Evolutionary conservation across 1,140 invertebrate species (phyloP), one percentile per base, ranked within the genome.

Genomic region (Glomeris maerens): DNA sequence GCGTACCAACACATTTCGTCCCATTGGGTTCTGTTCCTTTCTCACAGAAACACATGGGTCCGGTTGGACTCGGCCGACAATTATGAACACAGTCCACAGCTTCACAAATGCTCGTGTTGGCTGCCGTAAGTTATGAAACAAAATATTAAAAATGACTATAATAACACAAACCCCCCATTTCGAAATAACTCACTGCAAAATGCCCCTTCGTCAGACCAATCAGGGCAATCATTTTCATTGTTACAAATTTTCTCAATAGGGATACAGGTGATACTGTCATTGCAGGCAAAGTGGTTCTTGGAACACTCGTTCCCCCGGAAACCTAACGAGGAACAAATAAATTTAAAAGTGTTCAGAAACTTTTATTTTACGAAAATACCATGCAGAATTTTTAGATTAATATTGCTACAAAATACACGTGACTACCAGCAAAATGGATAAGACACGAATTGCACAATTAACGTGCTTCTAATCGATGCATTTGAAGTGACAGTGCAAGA

Each of bases 1-100:
- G 60, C 66, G 64, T 61, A 80, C 77, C 76, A 29, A 76, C 64
- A 59, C 82, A 84, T 39, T 66, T 66, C 28, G 69, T 74, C 26
- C 72, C 77, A 50, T 75, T 72, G 1, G 76, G 72, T 59, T 81
- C 75, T 65, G 82, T 77, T 25, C 86, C 85, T 27, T 70, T 62
- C 10, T 74, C 74, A 66, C 84, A 85, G 62, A 73, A 82, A 68
- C 88, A 93, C 40, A 77, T 70, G 10, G 77, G 69, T 1, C 83
- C 79, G 63, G 71, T 70, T 57, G 76, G 64, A 62, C 78, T 78
- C 49, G 77, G 66, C 58, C 72, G 73, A 70, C 81, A 79, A 52
- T 74, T 71, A 72, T 79, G 72, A 60, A 66, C 67, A 66, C 83
- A 87, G 50, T 75, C 72, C 50, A 72, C 62, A n/a, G 59, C 60